Conservation (phyloP, 1,140 invertebrate genomes). For the Zophobas morio region DNA sequence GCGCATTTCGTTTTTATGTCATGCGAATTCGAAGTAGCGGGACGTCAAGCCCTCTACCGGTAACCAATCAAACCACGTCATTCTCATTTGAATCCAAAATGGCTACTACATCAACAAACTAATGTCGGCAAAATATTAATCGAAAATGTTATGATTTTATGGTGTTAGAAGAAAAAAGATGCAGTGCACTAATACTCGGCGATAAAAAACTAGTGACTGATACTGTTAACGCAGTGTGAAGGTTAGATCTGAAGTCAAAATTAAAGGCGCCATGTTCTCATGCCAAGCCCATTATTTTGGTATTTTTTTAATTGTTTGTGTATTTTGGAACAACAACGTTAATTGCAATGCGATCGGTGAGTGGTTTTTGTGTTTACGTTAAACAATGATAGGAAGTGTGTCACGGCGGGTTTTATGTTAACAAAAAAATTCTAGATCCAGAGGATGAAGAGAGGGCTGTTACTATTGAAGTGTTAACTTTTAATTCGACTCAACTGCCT, state of each 20-base stretch:
- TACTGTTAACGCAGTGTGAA: conserved; percentile 52
- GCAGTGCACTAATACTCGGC: conserved; percentile 48
- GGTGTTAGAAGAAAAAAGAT: conserved; percentile 59
- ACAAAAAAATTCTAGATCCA: conserved; percentile 52
- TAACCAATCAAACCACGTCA: neutral
- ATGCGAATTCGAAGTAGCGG: conserved; percentile 11
- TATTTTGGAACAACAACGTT: conserved; percentile 57
- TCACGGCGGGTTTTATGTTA: neutral
- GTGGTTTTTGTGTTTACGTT: conserved; percentile 31
- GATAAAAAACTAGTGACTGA: conserved; percentile 56
- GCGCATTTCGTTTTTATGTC: neutral
- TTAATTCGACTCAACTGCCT: conserved; percentile 59
- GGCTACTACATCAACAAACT: conserved; percentile 61
- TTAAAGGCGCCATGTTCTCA: conserved; percentile 62
- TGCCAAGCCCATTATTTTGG: conserved; percentile 65
- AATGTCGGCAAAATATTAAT: conserved; percentile 61
- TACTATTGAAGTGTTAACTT: conserved; percentile 44
- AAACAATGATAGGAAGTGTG: too few species aligned
- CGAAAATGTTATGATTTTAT: conserved; percentile 57
- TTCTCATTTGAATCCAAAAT: conserved; percentile 56
- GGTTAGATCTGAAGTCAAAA: conserved; percentile 51
- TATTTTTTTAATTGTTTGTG: conserved; percentile 59
- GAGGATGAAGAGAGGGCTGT: conserved; percentile 53
- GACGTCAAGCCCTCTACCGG: conserved; percentile 9
- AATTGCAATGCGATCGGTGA: conserved; percentile 59